phyloP scores from a whole-genome alignment of 2,797 vertebrate genomes.

The Linurgus olivaceus region DNA sequence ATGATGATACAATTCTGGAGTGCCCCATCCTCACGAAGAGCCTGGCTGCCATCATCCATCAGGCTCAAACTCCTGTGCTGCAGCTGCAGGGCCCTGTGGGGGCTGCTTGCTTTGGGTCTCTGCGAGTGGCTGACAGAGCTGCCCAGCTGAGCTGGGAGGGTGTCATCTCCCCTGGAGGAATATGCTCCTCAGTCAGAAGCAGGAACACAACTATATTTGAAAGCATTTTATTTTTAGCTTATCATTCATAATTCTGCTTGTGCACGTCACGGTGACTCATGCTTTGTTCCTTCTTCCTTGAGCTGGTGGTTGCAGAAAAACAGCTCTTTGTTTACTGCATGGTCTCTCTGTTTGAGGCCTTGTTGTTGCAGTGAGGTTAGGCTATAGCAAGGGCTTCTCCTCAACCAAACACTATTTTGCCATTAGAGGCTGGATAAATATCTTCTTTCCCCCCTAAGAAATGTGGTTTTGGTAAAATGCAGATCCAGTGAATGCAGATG shows the following conservation, averaged over 20 bases:
- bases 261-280: constrained; percentile 12
- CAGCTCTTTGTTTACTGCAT: neutral
- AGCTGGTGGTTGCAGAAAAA: neutral
- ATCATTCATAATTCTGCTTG: neutral
- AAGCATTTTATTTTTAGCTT: constrained; percentile 54
- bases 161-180: neutral
- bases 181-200: neutral
- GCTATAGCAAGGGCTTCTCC: neutral
- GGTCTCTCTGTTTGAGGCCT: neutral
- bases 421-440: neutral
- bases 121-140: neutral
- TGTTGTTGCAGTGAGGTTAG: neutral
- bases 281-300: neutral
- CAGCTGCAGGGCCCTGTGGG: neutral
- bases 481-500: neutral
- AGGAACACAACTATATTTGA: neutral
- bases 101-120: neutral
- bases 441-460: neutral
- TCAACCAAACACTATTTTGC: neutral
- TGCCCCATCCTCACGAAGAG: accelerated
- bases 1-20: neutral
- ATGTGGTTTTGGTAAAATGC: neutral
- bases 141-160: neutral
- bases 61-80: neutral
- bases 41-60: neutral